Percentiles rank a stretch among this genome's conserved stretches.
phyloP scores from a whole-genome alignment of 92 coral and sea anemone genomes.

The Porites cylindrica region DNA sequence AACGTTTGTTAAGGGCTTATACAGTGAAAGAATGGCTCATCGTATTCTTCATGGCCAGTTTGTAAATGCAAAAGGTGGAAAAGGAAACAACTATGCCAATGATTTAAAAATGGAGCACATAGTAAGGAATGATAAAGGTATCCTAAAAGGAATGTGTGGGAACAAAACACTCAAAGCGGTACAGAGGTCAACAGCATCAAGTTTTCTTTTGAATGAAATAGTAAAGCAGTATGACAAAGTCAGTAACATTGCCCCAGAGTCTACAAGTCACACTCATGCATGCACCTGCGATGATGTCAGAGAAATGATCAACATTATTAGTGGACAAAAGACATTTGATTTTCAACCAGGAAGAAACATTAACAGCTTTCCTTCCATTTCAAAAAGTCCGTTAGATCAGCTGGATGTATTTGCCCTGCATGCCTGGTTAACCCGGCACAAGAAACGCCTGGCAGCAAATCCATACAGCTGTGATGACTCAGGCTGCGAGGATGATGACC shows the following conservation, averaged over 20 bases:
- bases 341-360: constrained; percentile 23
- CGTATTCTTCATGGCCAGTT: constrained; percentile 70
- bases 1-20: constrained; percentile 50
- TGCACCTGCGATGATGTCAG: constrained; percentile 66
- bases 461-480: constrained; percentile 38
- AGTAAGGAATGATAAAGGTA: constrained; percentile 27
- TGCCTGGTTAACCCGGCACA: constrained; percentile 72
- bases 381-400: constrained; percentile 41
- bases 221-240: constrained; percentile 49
- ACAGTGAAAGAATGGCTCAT: constrained; percentile 59
- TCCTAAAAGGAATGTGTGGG: constrained; percentile 45
- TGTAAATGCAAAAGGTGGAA: constrained; percentile 66
- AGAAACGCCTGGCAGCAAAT: constrained; percentile 39
- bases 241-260: constrained; percentile 49
- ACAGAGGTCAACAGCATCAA: constrained; percentile 43
- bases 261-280: constrained; percentile 70
- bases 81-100: constrained; percentile 62
- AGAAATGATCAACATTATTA: constrained; percentile 33
- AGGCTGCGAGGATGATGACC: constrained; percentile 37
- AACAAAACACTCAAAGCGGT: constrained; percentile 73
- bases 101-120: constrained; percentile 67
- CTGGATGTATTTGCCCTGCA: constrained; percentile 64
- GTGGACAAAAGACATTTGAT: constrained; percentile 40
- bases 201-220: constrained; percentile 61
- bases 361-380: constrained; percentile 29